Base-by-base conservation (phyloP, 2,888 invertebrate species). In the Agrochola circellaris region DNA sequence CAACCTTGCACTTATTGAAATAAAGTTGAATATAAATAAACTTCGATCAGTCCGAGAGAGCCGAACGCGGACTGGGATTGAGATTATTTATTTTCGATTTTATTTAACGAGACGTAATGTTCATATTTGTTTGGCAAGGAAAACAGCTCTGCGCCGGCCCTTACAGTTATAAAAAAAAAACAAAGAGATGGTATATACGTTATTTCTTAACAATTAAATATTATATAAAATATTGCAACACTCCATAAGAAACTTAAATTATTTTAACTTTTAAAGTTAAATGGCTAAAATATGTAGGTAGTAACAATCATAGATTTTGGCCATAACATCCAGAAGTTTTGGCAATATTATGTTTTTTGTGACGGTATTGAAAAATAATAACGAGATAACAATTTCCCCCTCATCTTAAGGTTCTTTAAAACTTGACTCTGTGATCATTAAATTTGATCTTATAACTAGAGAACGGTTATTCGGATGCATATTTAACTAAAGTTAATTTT, bases 151-250 rank as follows among this genome's bases (percentile, higher is more conserved):
- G 11, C 4, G 54, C 23, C 9, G 54, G 9, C 54, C 11, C 9
- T 7, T 11, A n/a, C 7, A 34, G 9, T 13, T 7, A 11, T 45
- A 9, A 34, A 26, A 48, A 34, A 51, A 66, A 66, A 83, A 62
- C 26, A 69, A 20, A 73, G 48, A 70, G 51, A 38, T 62, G n/a
- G 34, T 3, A 5, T 34, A 71, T 74, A 79, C 64, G 67, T 79
- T 11, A 67, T 60, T 84, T 51, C 54, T 84, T 79, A 84, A 58
- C 13, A 48, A 48, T 58, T 66, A 62, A 62, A 58, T 60, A 60
- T 34, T 60, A 79, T 38, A 30, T 65, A 70, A 34, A 34, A 34
- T 38, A 42, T 75, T 68, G 58, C 68, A 84, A 84, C 75, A 84
- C 62, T 82, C 84, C 72, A 48, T 23, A 26, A 48, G 38, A n/a